A percentile compares a stretch with the other conserved stretches of the same genome.
phyloP scores from a whole-genome alignment of 2,113 vertebrate genomes.

The Corythoichthys intestinalis region DNA sequence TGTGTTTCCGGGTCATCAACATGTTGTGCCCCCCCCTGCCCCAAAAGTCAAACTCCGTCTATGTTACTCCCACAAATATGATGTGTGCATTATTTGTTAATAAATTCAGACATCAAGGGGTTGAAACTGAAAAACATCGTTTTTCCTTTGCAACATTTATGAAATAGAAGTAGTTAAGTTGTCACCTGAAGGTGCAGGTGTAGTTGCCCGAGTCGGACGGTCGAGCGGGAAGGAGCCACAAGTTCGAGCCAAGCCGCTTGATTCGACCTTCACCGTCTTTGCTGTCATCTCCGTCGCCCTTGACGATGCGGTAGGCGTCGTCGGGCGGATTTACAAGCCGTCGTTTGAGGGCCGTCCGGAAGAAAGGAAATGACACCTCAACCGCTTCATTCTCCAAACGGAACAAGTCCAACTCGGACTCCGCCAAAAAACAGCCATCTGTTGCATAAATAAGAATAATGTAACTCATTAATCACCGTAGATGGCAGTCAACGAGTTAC shows the following conservation, averaged over 20 bases:
- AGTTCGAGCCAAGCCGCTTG: conserved; percentile 38
- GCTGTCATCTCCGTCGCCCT: conserved; percentile 9
- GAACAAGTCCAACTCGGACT: conserved; percentile 49
- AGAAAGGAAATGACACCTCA: conserved; percentile 74
- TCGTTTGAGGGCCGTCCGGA: conserved; percentile 30
- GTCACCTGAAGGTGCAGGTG: conserved; percentile 75
- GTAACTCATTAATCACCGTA: neutral
- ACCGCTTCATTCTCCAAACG: conserved; percentile 76
- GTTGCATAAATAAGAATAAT: neutral
- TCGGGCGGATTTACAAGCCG: conserved; percentile 26
- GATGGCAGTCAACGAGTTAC: no score
- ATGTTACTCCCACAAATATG: no score
- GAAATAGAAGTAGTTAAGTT: neutral
- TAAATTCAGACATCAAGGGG: no score
- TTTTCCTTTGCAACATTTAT: neutral
- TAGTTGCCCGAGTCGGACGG: conserved; percentile 80
- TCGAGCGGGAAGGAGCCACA: conserved; percentile 82
- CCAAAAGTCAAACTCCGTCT: no score
- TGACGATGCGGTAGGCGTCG: conserved; percentile 31
- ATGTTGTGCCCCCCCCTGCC: no score
- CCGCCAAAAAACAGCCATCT: conserved; percentile 56
- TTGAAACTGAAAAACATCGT: neutral
- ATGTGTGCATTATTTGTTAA: no score
- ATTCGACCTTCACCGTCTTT: conserved; percentile 55
- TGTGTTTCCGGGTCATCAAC: no score